Evolutionary conservation across 2,888 invertebrate species (phyloP), one percentile per base, ranked within the genome.

Genomic region (Dastarcus helophoroides): DNA sequence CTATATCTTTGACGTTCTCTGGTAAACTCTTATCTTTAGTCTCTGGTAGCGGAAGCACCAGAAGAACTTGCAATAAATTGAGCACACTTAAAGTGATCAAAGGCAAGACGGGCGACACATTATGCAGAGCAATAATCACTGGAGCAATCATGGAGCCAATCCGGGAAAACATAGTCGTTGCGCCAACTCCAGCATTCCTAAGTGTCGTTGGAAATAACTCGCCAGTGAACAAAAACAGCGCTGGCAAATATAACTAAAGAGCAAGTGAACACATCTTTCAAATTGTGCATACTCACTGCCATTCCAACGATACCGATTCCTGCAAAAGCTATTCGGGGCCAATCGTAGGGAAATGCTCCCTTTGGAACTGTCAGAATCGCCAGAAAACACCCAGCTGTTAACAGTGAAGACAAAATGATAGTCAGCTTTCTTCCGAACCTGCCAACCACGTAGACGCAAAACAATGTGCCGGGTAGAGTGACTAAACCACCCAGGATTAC

Each of bases 121-220:
- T 47, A 15, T 53, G 47, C 19, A 57, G 36, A 2, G 53, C 41
- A 17, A 58, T 47, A 4, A 60, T 36, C 7, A 61, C 32, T 2
- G 60, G 61, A 2, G 61, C 55, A 10, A 77, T 45, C 69, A 84
- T 79, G 0, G 83, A 81, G n/a, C 83, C 85, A 25, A 84, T 60
- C 37, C 84, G 67, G 2, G 81, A 79, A 45, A 77, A 79, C 61
- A 77, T 79, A 1, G 80, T 75, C 26, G 79, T 77, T 1, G 73
- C 67, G 6, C 83, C 82, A 26, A 85, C 69, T 2, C 81, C 83
- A 9, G 75, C 73, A 50, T 85, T 85, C 10, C 86, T 65, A 3
- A 80, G 69, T 9, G 79, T 67, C 0, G 85, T 86, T 6, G 86
- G 86, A 50, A 76, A 84, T 17, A 84, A 55, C 58, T 86, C 85